Evolutionary conservation across 2,113 vertebrate genomes (phyloP), one percentile per base, ranked within the genome.

Genomic region (Caranx melampygus): DNA sequence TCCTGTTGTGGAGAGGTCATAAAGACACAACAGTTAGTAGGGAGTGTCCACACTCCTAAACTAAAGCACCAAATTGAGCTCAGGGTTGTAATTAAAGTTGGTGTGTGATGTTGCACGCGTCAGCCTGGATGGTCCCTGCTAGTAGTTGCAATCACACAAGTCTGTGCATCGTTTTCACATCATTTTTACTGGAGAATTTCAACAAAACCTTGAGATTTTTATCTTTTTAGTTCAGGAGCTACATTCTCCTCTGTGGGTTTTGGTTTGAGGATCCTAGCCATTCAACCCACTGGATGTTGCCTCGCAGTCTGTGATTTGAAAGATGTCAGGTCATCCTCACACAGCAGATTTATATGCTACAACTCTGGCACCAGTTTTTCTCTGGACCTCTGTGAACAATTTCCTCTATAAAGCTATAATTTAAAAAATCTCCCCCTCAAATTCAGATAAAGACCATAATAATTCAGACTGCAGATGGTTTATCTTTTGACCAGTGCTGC

Each of bases 81-180:
- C 60, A 77, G 86, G 79, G 69, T 3, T 80, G 83, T 88, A 81
- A 92, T 93, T 91, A 87, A 85, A 74, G 74, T 54, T 52, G 52
- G 13, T 58, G 55, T 80, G 59, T 87, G 83, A 84, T 72, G 75
- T 62, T 35, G 75, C 76, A 72, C 67, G 21, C 20, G 67, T 81
- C 82, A 58, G 69, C 49, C 57, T 5, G 54, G 20, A 21, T 51
- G 40, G 68, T 70, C 83, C 65, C 63, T 65, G 37, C 74, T 64
- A 61, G 72, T 20, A 81, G n/a, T 61, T 66, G 55, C 71, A 79
- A 52, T 68, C 72, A 65, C 37, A 68, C 16, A 77, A 33, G 51
- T 55, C 34, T 20, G 0, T 20, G 12, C 42, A 6, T 69, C 12
- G 26, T 26, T 47, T 82, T 49, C 26, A 37, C 2, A 0, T 76